phyloP scores from a whole-genome alignment of 2,113 vertebrate genomes.

The Percina caprodes region DNA sequence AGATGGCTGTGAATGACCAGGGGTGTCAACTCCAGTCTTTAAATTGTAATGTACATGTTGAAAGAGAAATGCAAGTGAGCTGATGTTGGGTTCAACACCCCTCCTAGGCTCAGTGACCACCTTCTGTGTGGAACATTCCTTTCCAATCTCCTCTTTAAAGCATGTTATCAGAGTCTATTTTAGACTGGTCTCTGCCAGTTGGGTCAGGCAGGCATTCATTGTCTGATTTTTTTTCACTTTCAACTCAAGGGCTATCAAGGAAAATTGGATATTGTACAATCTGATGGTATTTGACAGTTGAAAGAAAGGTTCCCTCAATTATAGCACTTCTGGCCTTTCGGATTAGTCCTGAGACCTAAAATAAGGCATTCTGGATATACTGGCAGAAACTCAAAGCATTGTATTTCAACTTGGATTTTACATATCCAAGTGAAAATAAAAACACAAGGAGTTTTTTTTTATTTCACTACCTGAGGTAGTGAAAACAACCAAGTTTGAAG shows the following conservation, averaged over 20 bases:
- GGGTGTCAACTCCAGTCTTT: not conserved
- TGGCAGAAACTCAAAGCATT: not conserved
- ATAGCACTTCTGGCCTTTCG: no score
- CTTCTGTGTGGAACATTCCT: constrained; percentile 64
- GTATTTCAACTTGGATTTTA: not conserved
- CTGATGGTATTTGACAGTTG: not conserved
- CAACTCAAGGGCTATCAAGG: not conserved
- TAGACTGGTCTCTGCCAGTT: constrained; percentile 10
- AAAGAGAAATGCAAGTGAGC: constrained; percentile 11
- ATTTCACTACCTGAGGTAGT: not conserved
- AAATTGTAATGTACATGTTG: not conserved
- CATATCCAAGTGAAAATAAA: not conserved
- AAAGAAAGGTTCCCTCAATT: no score
- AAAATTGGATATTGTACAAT: not conserved
- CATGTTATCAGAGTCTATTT: constrained; percentile 69
- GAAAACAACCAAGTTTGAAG: not conserved
- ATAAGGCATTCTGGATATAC: not conserved
- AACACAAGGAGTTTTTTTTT: not conserved
- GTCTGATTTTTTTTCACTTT: not conserved
- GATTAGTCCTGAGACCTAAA: not conserved
- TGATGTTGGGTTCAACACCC: not conserved
- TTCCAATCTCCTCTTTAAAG: constrained; percentile 56
- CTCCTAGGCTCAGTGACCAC: constrained; percentile 6
- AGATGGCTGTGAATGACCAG: not conserved
- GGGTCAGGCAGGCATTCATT: not conserved